These are phyloP conservation scores for Phyllostomus hastatus DNA, from an alignment of 2,113 vertebrate genomes.

Conservation along the genomic window DNA sequence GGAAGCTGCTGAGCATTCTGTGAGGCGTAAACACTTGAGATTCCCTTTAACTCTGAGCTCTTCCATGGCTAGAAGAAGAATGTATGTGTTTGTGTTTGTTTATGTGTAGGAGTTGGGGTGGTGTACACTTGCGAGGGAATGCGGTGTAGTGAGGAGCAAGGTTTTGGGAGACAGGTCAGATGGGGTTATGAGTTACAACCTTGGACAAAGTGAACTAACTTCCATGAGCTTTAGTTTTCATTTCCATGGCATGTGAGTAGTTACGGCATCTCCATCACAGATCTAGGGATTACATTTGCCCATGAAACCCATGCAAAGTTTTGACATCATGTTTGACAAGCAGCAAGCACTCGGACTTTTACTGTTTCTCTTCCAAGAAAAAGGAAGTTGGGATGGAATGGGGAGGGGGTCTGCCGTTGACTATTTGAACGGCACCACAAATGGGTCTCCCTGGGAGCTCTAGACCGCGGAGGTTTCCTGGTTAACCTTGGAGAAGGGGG, in stretches of 20 bases:
- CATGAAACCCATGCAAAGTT: not conserved
- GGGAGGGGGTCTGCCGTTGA: no score
- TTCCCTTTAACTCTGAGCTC: not conserved
- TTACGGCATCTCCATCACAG: not conserved
- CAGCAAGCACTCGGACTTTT: not conserved
- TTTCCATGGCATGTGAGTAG: not conserved
- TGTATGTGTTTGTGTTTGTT: not conserved
- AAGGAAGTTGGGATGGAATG: not conserved
- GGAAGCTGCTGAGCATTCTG: not conserved
- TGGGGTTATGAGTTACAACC: not conserved
- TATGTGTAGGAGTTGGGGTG: not conserved
- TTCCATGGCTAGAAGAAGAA: not conserved
- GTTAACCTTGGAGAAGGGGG: not conserved
- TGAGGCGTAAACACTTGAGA: not conserved
- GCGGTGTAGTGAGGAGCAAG: not conserved
- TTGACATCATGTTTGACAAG: not conserved
- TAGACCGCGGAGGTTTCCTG: not conserved
- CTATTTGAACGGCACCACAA: not conserved
- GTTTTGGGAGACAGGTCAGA: not conserved
- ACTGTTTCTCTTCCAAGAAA: not conserved
- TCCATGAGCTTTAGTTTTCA: not conserved
- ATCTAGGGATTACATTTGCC: not conserved
- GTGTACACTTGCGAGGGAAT: not conserved
- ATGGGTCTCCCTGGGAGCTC: not conserved
- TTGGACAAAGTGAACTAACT: not conserved